A percentile compares a stretch with the other conserved stretches of the same genome.
Evolutionary conservation across 2,113 vertebrate genomes (phyloP).

Genomic region (Pycnonotus jocosus): DNA sequence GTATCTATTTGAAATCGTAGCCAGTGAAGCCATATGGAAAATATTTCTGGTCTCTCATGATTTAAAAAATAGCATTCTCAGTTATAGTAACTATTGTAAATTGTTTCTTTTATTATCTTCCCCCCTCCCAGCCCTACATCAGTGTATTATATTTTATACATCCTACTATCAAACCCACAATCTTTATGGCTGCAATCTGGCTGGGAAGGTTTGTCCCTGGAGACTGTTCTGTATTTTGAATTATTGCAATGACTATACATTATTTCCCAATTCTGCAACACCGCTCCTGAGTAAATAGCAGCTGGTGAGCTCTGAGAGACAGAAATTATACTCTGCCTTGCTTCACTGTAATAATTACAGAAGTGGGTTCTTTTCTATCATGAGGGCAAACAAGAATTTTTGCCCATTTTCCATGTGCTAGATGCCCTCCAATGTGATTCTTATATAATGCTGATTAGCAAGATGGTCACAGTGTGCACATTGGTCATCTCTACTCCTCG

Average conservation of each 20-base stretch:
- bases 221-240: background rate
- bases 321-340: background rate
- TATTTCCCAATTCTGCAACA: background rate
- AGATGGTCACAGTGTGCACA: background rate
- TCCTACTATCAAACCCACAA: background rate
- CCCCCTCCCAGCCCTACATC: background rate
- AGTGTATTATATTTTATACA: background rate
- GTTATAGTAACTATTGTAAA: conserved; percentile 10
- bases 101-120: background rate
- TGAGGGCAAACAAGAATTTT: background rate
- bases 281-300: background rate
- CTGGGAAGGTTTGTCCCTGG: background rate
- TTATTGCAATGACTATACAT: background rate
- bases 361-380: background rate
- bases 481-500: background rate
- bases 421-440: background rate
- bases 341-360: background rate
- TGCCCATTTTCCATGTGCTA: background rate
- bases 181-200: background rate
- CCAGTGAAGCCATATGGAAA: background rate
- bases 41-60: background rate
- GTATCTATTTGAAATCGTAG: background rate
- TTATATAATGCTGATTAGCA: background rate
- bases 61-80: background rate
- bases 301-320: background rate